Evolutionary conservation across 1,140 invertebrate genomes (phyloP).

Genomic region (Drosophila prosaltans): DNA sequence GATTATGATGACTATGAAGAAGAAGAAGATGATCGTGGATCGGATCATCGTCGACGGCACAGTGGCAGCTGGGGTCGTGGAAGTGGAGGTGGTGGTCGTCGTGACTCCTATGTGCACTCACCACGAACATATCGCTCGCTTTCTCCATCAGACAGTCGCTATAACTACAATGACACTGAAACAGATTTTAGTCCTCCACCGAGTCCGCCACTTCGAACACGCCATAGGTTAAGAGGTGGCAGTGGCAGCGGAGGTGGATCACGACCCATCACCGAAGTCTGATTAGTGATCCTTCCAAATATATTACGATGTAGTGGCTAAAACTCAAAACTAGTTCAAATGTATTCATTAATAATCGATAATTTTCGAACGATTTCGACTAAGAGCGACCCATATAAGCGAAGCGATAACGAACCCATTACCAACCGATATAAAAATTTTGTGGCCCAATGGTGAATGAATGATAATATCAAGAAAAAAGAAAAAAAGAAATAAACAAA

Average conservation of each 20-base stretch:
- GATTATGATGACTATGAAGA: constrained; percentile 76
- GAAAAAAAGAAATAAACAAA: constrained; percentile 6
- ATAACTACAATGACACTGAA: constrained; percentile 80
- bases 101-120: constrained; percentile 65
- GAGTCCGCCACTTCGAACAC: constrained; percentile 53
- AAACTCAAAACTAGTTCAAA: constrained; percentile 80
- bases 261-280: constrained; percentile 66
- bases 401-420: constrained; percentile 32
- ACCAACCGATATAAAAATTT: constrained; percentile 30
- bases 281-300: constrained; percentile 41
- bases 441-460: constrained; percentile 54
- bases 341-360: constrained; percentile 76
- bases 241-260: constrained; percentile 27
- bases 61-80: constrained; percentile 69
- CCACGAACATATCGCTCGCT: constrained; percentile 78
- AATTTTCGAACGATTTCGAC: constrained; percentile 47
- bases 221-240: constrained; percentile 14
- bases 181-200: constrained; percentile 81
- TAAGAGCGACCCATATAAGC: constrained; percentile 21
- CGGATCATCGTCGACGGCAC: constrained; percentile 52
- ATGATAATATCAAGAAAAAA: constrained; percentile 35
- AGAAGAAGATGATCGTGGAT: constrained; percentile 58
- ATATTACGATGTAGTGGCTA: constrained; percentile 53
- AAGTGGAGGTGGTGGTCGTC: constrained; percentile 41
- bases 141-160: constrained; percentile 80